Base-by-base conservation (phyloP, 2,113 vertebrate genomes). In the Phyllostomus discolor region DNA sequence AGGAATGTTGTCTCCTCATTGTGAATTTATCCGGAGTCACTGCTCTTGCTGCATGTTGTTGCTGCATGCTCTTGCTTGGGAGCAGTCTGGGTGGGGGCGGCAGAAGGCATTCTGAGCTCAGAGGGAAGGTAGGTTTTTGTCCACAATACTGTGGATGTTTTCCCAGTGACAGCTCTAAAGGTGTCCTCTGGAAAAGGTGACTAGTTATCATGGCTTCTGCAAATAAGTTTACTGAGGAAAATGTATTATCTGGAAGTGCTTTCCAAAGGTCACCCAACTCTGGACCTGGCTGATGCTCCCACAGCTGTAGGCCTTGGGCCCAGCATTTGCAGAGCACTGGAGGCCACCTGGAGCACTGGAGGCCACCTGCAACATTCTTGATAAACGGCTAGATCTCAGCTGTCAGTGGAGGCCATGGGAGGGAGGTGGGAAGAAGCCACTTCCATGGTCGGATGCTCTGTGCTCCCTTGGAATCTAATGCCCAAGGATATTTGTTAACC, bases 161-260 rank as follows among this genome's bases (percentile, higher is more conserved):
- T 82, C 66, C 35, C 52, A 73, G 73, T 52, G 88, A 96, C 48
- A 90, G 89, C 70, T 90, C 90, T 57, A 46, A 89, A n/a, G 76
- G 41, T 93, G 46, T 91, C 82, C 96, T 95, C 54, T 46, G 95
- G 88, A 96, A 96, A 98, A 98, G 97, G 94, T 96, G 95, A 95
- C 28, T 84, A 57, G 64, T 95, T 87, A 94, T 91, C 94, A 38
- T 70, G 67, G 81, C 95, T 96, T 93, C 57, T 43, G 67, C 70
- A 66, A 41, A 69, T 73, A 95, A 95, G 48, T 33, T 52, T 50
- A 10, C 15, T 89, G 57, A n/a, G 92, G 95, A 88, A 54, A 94
- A 84, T 35, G 83, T 85, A 64, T 64, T 14, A 91, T 43, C 90
- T 96, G 86, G 73, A 91, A 89, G 38, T 94, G 94, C 75, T 93